Evolutionary conservation across 2,797 vertebrate species (phyloP), one percentile per base, ranked within the genome.

Genomic region (Pterois miles): DNA sequence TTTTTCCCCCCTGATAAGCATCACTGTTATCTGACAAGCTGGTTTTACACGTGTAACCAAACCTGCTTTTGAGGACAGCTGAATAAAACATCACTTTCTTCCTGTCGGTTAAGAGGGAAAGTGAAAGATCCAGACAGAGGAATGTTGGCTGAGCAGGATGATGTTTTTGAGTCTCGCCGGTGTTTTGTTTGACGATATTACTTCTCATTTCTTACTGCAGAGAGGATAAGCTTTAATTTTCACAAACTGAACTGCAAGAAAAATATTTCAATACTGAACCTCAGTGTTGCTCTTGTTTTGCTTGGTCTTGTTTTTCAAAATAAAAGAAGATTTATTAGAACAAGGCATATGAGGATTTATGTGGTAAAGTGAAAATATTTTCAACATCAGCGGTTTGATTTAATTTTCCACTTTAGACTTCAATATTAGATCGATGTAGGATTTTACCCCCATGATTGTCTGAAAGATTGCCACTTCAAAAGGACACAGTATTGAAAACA

Each of bases 241-340:
- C 23, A 72, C 59, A 69, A 63, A 74, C 72, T 58, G 23, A 79
- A 34, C 48, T 59, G 63, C 40, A 38, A 68, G 36, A 22, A 58
- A 83, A 62, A 25, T 23, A 58, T 58, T 54, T 71, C 38, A 64
- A 46, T 70, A 29, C 67, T 22, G 31, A 71, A 57, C 43, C 31
- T 66, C 27, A 29, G 13, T 71, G 75, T 33, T 68, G 23, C 72
- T 83, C 56, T 36, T 12, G 34, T 7, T 18, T 52, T 34, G 1
- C 36, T 52, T 68, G 23, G 71, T 83, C 56, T 36, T 12, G 34
- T 7, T 18, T 52, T 34, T 52, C 3, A 8, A 43, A 83, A 65
- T 34, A 13, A 81, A 84, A 86, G 79, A n/a, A 5, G 29, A 71
- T 86, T 84, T 85, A 84, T 82, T 85, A 75, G 71, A 80, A 66